Base-by-base conservation (phyloP, 2,113 vertebrate species). In the Hiodon tergisus region DNA sequence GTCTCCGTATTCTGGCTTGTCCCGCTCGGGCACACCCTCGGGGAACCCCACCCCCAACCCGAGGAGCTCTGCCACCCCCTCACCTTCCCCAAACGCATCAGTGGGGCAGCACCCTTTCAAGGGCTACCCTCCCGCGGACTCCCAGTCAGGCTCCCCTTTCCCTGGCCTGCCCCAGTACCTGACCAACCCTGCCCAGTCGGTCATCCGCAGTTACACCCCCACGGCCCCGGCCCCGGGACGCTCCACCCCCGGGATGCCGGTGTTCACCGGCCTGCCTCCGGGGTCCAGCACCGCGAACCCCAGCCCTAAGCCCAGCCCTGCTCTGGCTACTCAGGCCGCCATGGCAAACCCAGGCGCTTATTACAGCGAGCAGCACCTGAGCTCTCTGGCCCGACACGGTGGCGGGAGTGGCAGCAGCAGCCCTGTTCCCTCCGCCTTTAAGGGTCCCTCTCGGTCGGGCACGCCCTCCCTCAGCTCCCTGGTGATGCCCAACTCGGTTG, bases 341-440 rank as follows among this genome's bases (percentile, higher is more conserved):
- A 58, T 71, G 50, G 60, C 7, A 14, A 83, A 66, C 82, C 86
- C 13, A 79, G 85, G 84, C 84, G 88, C 72, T 76, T 85, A 80
- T 82, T 92, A 80, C 85, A 88, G 85, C 4, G 91, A 92, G 48
- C 77, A 91, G 46, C 88, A 86, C 51, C 78, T 89, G 3, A 78
- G 84, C 52, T 77, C 85, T 67, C 67, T 93, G 0, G 89, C 91
- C 46, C 90, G 92, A 78, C 94, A 91, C 6, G 4, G 82, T 62
- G 75, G 75, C 75, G 75, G 78, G 90, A 85, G 87, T 78, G 80
- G 88, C 81, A 86, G 87, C 85, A 74, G 86, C 80, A 98, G 97
- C 79, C 96, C 97, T 0, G 92, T 95, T 2, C 93, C 91, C 16
- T 97, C 96, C 0, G 95, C 94, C 71, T 98, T 98, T 84, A 98